Conservation (phyloP, 1,140 invertebrate species). For the Dendroctonus valens region DNA sequence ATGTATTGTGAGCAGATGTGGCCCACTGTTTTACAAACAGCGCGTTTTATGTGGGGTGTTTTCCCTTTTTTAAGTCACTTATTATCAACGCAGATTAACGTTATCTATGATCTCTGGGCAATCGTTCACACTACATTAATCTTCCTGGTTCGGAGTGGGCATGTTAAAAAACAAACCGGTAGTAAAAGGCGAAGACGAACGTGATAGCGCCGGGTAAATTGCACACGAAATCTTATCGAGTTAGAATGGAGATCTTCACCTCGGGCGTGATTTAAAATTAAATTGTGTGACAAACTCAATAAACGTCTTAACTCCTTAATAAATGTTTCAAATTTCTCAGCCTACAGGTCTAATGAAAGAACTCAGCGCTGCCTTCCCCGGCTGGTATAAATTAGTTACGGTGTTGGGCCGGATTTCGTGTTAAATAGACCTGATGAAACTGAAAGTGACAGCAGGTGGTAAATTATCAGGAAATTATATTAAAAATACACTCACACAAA, state of each 20-base stretch:
- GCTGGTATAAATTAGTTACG: conserved; percentile 6
- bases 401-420: not conserved
- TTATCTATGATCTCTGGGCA: no score
- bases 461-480: not conserved
- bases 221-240: conserved; percentile 1
- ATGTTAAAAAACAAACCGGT: no score
- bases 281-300: conserved; percentile 13
- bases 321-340: conserved; percentile 11
- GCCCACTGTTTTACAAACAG: no score
- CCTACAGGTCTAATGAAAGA: conserved; percentile 12
- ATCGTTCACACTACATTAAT: no score
- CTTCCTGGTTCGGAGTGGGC: no score
- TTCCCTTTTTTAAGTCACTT: no score
- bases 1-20: no score
- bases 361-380: not conserved
- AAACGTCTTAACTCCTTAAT: conserved; percentile 10
- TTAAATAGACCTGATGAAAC: not conserved
- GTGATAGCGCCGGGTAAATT: no score
- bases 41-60: no score
- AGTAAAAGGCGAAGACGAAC: no score
- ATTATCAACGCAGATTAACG: no score
- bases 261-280: conserved; percentile 7
- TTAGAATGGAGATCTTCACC: conserved; percentile 1
- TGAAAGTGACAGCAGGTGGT: not conserved
- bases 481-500: not conserved